A percentile compares a stretch with the other conserved stretches of the same genome.
phyloP scores from a whole-genome alignment of 2,888 invertebrate species.

The Scaptomyza cyrtandrae region DNA sequence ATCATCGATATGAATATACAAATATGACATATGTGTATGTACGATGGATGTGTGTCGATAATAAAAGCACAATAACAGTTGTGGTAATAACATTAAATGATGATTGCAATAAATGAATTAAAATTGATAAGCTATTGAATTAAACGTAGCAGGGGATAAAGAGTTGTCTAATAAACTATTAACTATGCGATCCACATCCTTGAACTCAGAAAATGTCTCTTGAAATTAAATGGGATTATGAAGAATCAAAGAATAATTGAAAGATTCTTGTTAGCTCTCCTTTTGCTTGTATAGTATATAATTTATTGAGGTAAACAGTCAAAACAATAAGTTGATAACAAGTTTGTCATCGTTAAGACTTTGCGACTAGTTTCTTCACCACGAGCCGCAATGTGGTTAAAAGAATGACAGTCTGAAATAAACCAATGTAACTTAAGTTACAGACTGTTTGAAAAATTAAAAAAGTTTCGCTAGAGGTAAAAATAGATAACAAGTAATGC shows the following conservation, averaged over 20 bases:
- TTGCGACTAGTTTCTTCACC: background rate
- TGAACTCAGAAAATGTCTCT: no score
- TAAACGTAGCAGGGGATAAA: background rate
- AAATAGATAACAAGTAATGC: background rate
- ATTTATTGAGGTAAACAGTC: background rate
- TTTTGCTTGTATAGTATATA: background rate
- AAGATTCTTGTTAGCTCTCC: no score
- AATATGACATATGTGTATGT: background rate
- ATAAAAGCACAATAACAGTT: slow-evolving; percentile 6
- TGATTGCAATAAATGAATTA: background rate
- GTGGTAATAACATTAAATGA: background rate
- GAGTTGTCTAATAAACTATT: background rate
- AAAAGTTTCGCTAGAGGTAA: no score
- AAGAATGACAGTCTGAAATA: background rate
- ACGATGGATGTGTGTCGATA: slow-evolving; percentile 1
- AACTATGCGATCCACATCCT: no score
- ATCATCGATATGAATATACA: slow-evolving; percentile 22
- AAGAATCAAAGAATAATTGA: background rate
- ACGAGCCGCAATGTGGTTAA: background rate
- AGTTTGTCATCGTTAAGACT: background rate
- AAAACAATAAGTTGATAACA: background rate
- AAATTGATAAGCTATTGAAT: background rate
- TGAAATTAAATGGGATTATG: no score
- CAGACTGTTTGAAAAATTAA: background rate
- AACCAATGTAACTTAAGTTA: no score